These are phyloP conservation scores for Limnodromus scolopaceus DNA, from an alignment of 2,797 vertebrate genomes.

Conservation along the genomic window DNA sequence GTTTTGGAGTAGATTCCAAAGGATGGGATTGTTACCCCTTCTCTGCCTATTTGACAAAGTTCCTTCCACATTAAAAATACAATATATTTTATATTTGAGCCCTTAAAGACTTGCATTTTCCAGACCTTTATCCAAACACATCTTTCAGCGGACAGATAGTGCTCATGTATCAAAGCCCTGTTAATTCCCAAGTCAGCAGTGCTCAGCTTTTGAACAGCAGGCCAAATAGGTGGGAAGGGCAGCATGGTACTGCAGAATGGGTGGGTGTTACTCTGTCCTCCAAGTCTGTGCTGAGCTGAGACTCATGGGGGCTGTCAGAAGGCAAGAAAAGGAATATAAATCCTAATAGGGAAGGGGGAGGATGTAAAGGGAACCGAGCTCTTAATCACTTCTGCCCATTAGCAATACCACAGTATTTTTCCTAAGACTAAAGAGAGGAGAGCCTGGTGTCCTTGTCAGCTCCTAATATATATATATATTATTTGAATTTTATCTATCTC, in stretches of 20 bases:
- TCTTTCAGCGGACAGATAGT: neutral
- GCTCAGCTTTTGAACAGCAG: neutral
- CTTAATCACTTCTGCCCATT: conserved; percentile 36
- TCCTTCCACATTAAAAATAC: conserved; percentile 6
- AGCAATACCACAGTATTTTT: conserved; percentile 4
- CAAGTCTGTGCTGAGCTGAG: neutral
- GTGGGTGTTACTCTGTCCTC: neutral
- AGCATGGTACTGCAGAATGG: neutral
- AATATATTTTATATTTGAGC: neutral
- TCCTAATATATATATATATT: neutral
- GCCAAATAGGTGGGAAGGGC: neutral
- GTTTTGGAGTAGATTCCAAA: neutral
- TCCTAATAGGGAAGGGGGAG: neutral
- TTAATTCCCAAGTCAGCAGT: neutral
- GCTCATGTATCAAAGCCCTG: neutral
- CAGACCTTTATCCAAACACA: neutral
- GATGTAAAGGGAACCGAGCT: neutral
- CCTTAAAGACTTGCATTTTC: neutral
- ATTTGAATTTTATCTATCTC: conserved; percentile 44
- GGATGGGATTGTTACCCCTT: neutral
- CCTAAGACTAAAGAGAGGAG: neutral
- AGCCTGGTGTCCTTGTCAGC: conserved; percentile 41
- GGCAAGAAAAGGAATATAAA: conserved; percentile 17
- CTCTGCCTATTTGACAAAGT: neutral
- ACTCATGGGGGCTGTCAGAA: neutral